phyloP scores from a whole-genome alignment of 2,113 vertebrate species.

The Ascaphus truei region DNA sequence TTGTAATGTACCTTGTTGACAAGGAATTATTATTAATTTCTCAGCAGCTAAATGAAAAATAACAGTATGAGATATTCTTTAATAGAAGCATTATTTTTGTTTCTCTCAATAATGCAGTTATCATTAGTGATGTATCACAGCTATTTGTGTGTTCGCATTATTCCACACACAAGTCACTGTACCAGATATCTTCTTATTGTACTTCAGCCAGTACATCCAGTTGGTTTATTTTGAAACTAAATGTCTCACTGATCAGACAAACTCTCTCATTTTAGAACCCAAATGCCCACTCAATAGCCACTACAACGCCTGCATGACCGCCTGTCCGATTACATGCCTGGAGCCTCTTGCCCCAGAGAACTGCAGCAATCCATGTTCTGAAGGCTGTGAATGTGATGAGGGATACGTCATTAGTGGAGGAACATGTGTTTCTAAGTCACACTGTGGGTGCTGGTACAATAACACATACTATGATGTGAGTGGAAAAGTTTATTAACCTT shows the following conservation, averaged over 20 bases:
- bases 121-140: no score
- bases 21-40: no score
- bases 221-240: no score
- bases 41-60: no score
- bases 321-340: constrained; percentile 51
- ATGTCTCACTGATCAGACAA: neutral
- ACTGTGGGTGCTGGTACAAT: constrained; percentile 55
- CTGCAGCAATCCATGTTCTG: constrained; percentile 46
- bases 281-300: constrained; percentile 54
- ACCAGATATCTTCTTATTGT: no score
- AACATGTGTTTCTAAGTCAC: constrained; percentile 51
- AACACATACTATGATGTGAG: constrained; percentile 49
- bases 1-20: no score
- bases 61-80: no score
- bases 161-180: no score
- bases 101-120: no score
- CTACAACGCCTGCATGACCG: constrained; percentile 50
- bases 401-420: constrained; percentile 55
- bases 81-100: no score
- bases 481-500: neutral
- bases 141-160: no score
- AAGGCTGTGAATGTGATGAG: constrained; percentile 59
- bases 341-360: constrained; percentile 46
- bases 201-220: no score
- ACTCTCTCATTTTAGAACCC: neutral